Evolutionary conservation across 2,797 vertebrate genomes (phyloP).

Genomic region (Hoplostethus atlanticus): DNA sequence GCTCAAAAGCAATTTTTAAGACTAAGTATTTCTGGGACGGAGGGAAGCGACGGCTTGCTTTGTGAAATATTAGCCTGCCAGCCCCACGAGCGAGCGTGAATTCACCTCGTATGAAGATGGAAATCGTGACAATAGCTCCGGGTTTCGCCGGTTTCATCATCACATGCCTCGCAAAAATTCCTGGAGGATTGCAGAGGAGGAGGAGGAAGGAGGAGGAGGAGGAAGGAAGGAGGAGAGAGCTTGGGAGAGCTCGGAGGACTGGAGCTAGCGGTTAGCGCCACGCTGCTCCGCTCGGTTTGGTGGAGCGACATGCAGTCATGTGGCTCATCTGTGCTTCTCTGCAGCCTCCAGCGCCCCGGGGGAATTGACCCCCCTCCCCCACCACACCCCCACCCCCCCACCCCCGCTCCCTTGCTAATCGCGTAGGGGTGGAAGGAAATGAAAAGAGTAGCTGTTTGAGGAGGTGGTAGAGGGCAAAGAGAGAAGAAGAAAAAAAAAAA

Average conservation of each 20-base stretch:
- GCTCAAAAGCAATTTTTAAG: constrained; percentile 50
- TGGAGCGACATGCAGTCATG: constrained; percentile 48
- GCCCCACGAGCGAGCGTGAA: not conserved
- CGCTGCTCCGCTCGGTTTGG: constrained; percentile 12
- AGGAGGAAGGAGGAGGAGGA: not conserved
- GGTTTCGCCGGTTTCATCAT: constrained; percentile 61
- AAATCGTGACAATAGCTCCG: constrained; percentile 32
- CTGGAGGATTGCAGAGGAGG: constrained; percentile 41
- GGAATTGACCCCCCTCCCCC: constrained; percentile 51
- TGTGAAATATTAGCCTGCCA: constrained; percentile 10
- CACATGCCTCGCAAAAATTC: constrained; percentile 46
- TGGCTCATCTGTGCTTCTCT: constrained; percentile 69
- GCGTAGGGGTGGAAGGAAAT: constrained; percentile 64
- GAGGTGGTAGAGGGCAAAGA: constrained; percentile 46
- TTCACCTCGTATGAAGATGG: constrained; percentile 15
- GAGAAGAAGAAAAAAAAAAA: no score
- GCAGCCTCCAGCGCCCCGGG: constrained; percentile 52
- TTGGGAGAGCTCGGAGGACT: constrained; percentile 11
- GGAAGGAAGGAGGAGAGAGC: not conserved
- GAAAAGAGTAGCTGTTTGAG: constrained; percentile 69
- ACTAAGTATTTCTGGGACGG: constrained; percentile 31
- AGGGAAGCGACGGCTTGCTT: constrained; percentile 23
- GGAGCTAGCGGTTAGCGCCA: constrained; percentile 36
- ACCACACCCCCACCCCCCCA: no score
- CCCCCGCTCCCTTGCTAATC: constrained; percentile 50